Evolutionary conservation across 2,888 invertebrate genomes (phyloP).

Genomic region (Branchipolynoe longqiensis): DNA sequence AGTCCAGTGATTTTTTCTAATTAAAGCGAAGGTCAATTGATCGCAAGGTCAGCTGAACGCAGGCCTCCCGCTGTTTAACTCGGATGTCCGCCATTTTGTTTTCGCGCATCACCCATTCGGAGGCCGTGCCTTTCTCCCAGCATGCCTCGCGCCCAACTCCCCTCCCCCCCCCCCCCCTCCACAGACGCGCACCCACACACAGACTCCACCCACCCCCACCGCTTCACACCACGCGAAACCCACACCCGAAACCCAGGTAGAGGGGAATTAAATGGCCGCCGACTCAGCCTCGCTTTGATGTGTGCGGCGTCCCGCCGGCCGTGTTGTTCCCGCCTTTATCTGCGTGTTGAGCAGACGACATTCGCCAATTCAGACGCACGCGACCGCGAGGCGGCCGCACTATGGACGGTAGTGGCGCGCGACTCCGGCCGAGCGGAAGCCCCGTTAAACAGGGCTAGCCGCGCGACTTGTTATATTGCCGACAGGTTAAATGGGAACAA

Average conservation of each 20-base stretch:
- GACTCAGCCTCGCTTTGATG: background rate
- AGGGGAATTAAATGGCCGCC: constrained; percentile 34
- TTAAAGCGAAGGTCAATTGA: constrained; percentile 37
- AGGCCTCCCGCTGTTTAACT: background rate
- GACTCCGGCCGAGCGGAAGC: constrained; percentile 11
- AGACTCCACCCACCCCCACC: too few species aligned
- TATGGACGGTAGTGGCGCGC: background rate
- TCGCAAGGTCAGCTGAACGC: constrained; percentile 34
- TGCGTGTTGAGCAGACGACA: constrained; percentile 38
- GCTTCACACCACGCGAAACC: too few species aligned
- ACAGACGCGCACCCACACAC: too few species aligned
- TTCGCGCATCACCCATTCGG: background rate
- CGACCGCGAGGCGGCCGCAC: background rate
- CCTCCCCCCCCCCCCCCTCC: too few species aligned
- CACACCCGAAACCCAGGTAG: constrained; percentile 11
- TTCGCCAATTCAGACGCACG: constrained; percentile 26
- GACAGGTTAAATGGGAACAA: constrained; percentile 29
- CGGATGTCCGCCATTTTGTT: constrained; percentile 35
- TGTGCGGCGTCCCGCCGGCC: background rate
- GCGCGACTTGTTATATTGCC: constrained; percentile 18
- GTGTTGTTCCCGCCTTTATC: constrained; percentile 15
- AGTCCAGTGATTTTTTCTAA: constrained; percentile 30
- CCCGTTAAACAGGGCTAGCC: constrained; percentile 30
- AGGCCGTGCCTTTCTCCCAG: too few species aligned
- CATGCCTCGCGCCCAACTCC: constrained; percentile 11